These are phyloP conservation scores for Bhutanitis thaidina DNA, from an alignment of 2,888 invertebrate genomes.

Conservation along the genomic window DNA sequence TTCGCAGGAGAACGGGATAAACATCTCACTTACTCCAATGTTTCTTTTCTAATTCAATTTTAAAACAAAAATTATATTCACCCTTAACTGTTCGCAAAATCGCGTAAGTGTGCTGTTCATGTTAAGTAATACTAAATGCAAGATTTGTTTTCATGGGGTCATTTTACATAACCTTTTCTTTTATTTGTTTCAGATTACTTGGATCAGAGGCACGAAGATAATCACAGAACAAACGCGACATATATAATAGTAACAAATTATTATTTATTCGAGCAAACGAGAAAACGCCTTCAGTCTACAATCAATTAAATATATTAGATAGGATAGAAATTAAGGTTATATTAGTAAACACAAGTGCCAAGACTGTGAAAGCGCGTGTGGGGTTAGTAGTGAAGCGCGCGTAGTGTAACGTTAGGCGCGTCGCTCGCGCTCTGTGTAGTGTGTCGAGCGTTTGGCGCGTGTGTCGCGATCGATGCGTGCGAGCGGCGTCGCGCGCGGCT, in stretches of 20 bases:
- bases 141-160: no score
- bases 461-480: constrained; percentile 24
- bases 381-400: constrained; percentile 10
- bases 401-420: constrained; percentile 20
- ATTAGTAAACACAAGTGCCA: constrained; percentile 45
- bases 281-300: constrained; percentile 68
- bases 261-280: constrained; percentile 47
- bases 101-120: no score
- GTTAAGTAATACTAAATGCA: no score
- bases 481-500: constrained; percentile 9
- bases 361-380: constrained; percentile 25
- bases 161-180: constrained; percentile 7
- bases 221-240: constrained; percentile 28
- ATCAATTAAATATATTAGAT: constrained; percentile 40
- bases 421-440: constrained; percentile 1
- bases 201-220: constrained; percentile 43
- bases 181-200: constrained; percentile 66
- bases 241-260: constrained; percentile 34
- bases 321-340: constrained; percentile 4
- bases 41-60: constrained; percentile 44
- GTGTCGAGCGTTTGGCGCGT: constrained; percentile 11
- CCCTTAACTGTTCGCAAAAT: constrained; percentile 32
- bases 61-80: constrained; percentile 47
- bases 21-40: constrained; percentile 52
- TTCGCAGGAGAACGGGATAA: constrained; percentile 45